Evolutionary conservation across 2,888 invertebrate genomes (phyloP).

Genomic region (Apantesis nais): DNA sequence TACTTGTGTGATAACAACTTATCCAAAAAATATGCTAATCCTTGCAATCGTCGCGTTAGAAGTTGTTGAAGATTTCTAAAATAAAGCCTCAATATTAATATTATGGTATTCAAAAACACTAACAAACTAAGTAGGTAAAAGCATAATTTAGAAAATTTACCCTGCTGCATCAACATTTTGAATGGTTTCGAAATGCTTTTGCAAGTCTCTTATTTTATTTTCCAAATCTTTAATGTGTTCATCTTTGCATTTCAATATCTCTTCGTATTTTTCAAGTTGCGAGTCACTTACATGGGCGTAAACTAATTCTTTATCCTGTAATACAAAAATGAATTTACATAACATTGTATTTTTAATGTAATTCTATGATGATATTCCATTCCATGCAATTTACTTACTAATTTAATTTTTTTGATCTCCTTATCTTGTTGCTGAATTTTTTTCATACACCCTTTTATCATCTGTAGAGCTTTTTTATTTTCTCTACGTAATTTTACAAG

Average conservation of each 20-base stretch:
- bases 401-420: slow-evolving; percentile 78
- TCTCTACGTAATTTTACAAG: slow-evolving; percentile 80
- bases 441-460: slow-evolving; percentile 85
- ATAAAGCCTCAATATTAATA: slow-evolving; percentile 26
- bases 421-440: slow-evolving; percentile 84
- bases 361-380: no score
- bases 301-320: slow-evolving; percentile 73
- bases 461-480: slow-evolving; percentile 83
- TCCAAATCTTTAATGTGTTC: slow-evolving; percentile 83
- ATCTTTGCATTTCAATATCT: slow-evolving; percentile 83
- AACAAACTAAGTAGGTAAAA: not conserved
- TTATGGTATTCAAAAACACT: not conserved
- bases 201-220: slow-evolving; percentile 72
- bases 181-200: slow-evolving; percentile 67
- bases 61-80: slow-evolving; percentile 81
- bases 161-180: slow-evolving; percentile 65
- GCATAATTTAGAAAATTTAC: slow-evolving; percentile 47
- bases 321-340: not conserved
- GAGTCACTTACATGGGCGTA: slow-evolving; percentile 77
- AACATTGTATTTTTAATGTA: not conserved
- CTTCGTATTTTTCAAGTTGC: slow-evolving; percentile 78
- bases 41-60: slow-evolving; percentile 87
- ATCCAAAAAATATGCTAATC: slow-evolving; percentile 88
- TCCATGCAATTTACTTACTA: slow-evolving; percentile 54
- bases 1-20: slow-evolving; percentile 87